phyloP scores from a whole-genome alignment of 2,797 vertebrate species.

The Eurystomus glaucurus region DNA sequence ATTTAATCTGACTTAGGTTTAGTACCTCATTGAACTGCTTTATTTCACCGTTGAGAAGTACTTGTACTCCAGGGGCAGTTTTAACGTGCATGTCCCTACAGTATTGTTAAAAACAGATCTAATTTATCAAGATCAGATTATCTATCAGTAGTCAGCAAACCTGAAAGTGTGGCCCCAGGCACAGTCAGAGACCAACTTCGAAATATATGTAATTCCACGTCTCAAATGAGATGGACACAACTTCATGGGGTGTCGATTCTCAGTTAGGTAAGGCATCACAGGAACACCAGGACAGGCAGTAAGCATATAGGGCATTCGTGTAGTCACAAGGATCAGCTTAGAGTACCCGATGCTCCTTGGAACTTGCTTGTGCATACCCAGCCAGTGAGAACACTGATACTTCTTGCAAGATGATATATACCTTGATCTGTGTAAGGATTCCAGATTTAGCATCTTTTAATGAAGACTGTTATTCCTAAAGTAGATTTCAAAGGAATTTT shows the following conservation, averaged over 20 bases:
- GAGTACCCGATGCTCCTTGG: accelerated
- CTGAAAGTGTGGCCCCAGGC: neutral
- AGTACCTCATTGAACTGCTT: neutral
- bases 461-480: neutral
- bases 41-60: neutral
- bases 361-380: neutral
- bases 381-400: neutral
- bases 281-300: neutral
- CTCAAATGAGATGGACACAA: accelerated
- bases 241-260: neutral
- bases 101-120: neutral
- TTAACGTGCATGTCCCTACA: neutral
- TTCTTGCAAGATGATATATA: neutral
- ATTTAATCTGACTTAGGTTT: neutral
- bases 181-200: neutral
- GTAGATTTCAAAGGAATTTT: neutral
- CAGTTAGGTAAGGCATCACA: neutral
- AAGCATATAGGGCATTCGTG: accelerated
- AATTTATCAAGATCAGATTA: neutral
- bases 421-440: neutral
- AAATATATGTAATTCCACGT: neutral
- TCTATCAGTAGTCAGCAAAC: neutral
- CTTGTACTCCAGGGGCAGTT: neutral
- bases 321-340: neutral
- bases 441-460: neutral